Conservation (phyloP, 2,113 vertebrate genomes). For the Pterocles burchelli region DNA sequence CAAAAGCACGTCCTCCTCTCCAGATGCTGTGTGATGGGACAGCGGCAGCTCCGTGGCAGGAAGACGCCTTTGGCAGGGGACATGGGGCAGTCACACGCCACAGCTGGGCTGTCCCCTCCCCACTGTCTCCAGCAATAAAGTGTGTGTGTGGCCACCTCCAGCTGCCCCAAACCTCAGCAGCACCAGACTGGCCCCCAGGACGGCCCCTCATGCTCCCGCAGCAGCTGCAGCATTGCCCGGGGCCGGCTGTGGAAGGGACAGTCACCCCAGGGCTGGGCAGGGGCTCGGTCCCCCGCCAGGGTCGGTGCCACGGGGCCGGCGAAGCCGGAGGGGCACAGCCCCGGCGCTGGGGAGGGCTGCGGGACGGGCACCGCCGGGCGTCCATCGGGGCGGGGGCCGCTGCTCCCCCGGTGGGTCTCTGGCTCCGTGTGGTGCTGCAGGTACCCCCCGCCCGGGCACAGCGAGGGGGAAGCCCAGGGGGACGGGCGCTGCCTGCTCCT, state of each 20-base stretch:
- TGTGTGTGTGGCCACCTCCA: fast-evolving
- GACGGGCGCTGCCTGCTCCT: background rate
- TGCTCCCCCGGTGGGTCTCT: background rate
- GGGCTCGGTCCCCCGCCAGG: fast-evolving
- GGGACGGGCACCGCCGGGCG: background rate
- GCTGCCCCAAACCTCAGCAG: fast-evolving
- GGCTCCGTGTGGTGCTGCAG: background rate
- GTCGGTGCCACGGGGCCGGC: background rate
- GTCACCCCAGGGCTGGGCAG: background rate
- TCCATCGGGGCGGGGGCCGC: background rate
- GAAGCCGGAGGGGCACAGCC: background rate
- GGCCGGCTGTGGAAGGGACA: fast-evolving
- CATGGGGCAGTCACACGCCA: fast-evolving
- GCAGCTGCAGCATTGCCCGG: fast-evolving
- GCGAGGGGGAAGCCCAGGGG: background rate
- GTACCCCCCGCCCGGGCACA: fast-evolving
- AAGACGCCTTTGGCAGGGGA: fast-evolving
- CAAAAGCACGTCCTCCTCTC: background rate
- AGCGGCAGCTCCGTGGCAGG: background rate
- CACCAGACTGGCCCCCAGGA: fast-evolving
- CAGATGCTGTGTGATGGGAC: background rate
- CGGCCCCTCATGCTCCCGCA: background rate
- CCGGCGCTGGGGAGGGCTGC: background rate
- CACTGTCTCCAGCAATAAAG: constrained; percentile 21
- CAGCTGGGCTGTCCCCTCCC: background rate